Evolutionary conservation across 2,797 vertebrate genomes (phyloP), one percentile per base, ranked within the genome.

Genomic region (Sitta carolinensis): DNA sequence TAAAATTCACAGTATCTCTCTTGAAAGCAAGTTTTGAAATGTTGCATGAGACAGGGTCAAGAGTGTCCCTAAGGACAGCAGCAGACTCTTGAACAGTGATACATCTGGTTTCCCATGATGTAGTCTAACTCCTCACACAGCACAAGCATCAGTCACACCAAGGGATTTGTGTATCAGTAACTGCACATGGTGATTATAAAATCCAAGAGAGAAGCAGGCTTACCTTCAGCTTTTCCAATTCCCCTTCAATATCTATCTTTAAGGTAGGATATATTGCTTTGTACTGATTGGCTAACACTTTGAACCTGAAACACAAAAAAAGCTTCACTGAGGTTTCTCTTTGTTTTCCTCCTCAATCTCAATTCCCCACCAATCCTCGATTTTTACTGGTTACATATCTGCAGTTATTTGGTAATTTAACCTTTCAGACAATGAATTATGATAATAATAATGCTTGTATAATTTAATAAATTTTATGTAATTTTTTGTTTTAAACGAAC

Each of bases 241-340:
- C 99, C 66, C 99, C 99, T 67, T 99, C 99, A 80, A 98, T 98
- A 96, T 99, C 98, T 54, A 99, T 98, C 96, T 98, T 98, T 97
- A 99, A 98, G 51, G 98, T 99, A 6, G 99, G 99, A 93, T 99
- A 99, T 98, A 99, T 99, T 29, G 98, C 98, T 96, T 99, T 99
- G 96, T 99, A 99, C 87, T 99, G 99, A 84, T 98, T 98, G 95
- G 99, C 99, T 96, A 99, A 96, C 84, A 98, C 97, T 98, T 99
- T 99, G 97, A 99, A 99, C 97, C 99, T 99, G 96, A 77, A 97
- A 98, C 88, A 84, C 11, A 97, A 84, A 95, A 89, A 93, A 36
- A 10, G 38, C 7, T 69, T 74, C 34, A 82, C 6, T 74, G 12
- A 73, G 36, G 22, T 50, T 85, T 93, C 32, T 42, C 20, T 27